phyloP scores from a whole-genome alignment of 23 tunicate species.

The Clavelina lepadiformis region DNA sequence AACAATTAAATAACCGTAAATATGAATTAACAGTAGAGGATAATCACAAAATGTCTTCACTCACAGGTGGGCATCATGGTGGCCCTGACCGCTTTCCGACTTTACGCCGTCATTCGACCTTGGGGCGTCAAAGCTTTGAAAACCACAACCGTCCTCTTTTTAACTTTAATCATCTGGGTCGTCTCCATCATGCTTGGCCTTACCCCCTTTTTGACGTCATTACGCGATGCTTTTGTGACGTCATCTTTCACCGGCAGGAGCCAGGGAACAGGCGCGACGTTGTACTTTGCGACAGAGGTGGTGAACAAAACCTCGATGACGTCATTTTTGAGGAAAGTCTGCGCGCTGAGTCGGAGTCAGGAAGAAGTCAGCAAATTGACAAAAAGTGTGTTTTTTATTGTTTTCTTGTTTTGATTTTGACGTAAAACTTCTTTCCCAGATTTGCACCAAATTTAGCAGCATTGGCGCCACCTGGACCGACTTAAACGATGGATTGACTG shows the following conservation, averaged over 20 bases:
- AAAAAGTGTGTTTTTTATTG: not conserved
- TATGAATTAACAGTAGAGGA: not conserved
- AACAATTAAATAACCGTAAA: not conserved
- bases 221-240: slow-evolving; percentile 33
- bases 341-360: slow-evolving; percentile 2
- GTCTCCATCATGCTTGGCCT: slow-evolving; percentile 10
- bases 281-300: slow-evolving; percentile 10
- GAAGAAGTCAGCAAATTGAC: not conserved
- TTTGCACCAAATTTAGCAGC: not conserved
- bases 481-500: not conserved
- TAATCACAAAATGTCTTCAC: no score
- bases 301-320: slow-evolving; percentile 19
- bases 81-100: slow-evolving; percentile 38
- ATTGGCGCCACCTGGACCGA: not conserved
- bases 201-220: slow-evolving; percentile 3
- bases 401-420: not conserved
- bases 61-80: slow-evolving; percentile 33
- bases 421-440: not conserved
- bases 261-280: slow-evolving; percentile 1
- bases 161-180: slow-evolving; percentile 25
- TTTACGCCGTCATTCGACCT: slow-evolving; percentile 39
- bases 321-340: slow-evolving; percentile 20
- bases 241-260: slow-evolving; percentile 7
- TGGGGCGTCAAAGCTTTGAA: slow-evolving; percentile 16
- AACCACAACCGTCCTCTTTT: not conserved